Percentiles rank a stretch among this genome's conserved stretches.
phyloP scores from a whole-genome alignment of 2,113 vertebrate genomes.

The Plecturocebus donacophilus region DNA sequence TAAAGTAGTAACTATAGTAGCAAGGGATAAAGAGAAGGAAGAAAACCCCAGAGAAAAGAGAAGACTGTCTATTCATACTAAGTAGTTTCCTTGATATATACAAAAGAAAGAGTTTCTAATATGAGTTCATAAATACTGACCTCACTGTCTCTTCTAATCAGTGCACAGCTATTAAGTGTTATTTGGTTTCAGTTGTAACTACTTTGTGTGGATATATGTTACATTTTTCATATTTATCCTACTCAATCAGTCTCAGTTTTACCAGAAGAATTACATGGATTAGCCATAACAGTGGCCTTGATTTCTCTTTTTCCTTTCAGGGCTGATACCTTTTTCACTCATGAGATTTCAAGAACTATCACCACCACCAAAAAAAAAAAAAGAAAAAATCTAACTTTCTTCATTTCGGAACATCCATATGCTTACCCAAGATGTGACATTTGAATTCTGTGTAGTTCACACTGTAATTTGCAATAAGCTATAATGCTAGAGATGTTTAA shows the following conservation, averaged over 20 bases:
- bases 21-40: slow-evolving; percentile 64
- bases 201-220: neutral
- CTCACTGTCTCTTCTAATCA: neutral
- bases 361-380: neutral
- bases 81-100: slow-evolving; percentile 34
- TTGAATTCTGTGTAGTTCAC: neutral
- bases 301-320: slow-evolving; percentile 46
- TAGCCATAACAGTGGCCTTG: neutral
- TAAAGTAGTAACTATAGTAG: slow-evolving; percentile 69
- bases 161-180: neutral
- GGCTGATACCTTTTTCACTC: neutral
- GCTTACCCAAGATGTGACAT: slow-evolving; percentile 17
- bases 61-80: slow-evolving; percentile 31
- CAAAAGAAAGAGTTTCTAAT: slow-evolving; percentile 37
- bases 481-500: neutral
- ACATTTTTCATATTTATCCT: slow-evolving; percentile 36
- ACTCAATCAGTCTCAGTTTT: slow-evolving; percentile 38
- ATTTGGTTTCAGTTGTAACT: neutral
- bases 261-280: neutral
- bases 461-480: neutral
- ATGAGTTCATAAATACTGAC: slow-evolving; percentile 24
- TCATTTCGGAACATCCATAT: neutral
- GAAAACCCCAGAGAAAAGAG: neutral
- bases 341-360: slow-evolving; percentile 10
- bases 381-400: slow-evolving; percentile 16